phyloP scores from a whole-genome alignment of 2,888 invertebrate species.

The Myopa tessellatipennis region DNA sequence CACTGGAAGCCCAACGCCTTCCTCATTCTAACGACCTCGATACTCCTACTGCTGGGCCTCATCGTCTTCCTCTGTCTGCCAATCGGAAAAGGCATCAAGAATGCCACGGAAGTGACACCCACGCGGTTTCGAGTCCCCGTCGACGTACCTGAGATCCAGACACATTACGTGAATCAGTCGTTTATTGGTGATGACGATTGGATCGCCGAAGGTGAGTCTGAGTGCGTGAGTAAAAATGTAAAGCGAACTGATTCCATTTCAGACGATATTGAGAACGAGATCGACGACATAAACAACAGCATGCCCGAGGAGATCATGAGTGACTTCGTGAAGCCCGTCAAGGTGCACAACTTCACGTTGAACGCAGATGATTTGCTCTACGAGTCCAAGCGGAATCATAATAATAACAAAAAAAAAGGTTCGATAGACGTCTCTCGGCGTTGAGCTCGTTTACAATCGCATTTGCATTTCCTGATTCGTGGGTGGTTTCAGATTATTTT shows the following conservation, averaged over 20 bases:
- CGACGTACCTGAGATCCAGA: constrained; percentile 47
- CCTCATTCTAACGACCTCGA: constrained; percentile 50
- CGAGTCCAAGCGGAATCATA: constrained; percentile 66
- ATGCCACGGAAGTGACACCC: constrained; percentile 32
- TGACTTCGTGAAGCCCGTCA: constrained; percentile 72
- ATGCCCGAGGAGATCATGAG: constrained; percentile 59
- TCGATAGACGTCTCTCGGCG: background rate
- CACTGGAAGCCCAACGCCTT: constrained; percentile 57
- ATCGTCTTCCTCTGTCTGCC: constrained; percentile 52
- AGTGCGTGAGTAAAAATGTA: background rate
- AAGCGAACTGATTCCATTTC: constrained; percentile 9
- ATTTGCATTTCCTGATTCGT: background rate
- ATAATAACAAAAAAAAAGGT: constrained; percentile 49
- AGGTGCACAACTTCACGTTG: constrained; percentile 71
- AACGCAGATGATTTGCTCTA: constrained; percentile 73
- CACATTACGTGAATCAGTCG: constrained; percentile 54
- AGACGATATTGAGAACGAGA: constrained; percentile 53
- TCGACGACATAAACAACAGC: constrained; percentile 53
- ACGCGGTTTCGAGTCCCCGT: constrained; percentile 14
- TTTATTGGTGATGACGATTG: constrained; percentile 51
- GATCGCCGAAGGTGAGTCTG: constrained; percentile 50
- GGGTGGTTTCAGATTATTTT: constrained; percentile 56
- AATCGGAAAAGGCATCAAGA: constrained; percentile 22
- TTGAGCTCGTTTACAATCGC: background rate
- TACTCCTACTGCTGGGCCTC: constrained; percentile 50